Evolutionary conservation across 2,888 invertebrate genomes (phyloP), one percentile per base, ranked within the genome.

Genomic region (Prosopocoilus inquinatus): DNA sequence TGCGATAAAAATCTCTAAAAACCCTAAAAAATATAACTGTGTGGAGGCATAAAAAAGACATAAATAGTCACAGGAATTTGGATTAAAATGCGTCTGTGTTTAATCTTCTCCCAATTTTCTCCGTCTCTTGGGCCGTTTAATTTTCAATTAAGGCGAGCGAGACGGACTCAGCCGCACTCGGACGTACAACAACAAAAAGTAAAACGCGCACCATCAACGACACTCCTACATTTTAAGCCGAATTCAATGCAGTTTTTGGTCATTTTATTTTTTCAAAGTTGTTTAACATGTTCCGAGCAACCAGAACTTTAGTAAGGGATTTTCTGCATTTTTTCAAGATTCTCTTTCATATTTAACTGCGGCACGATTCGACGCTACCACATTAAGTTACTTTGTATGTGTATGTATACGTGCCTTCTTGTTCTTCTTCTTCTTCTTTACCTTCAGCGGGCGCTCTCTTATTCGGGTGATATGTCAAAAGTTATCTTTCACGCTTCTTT

Each of bases 181-280:
- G 35, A 50, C 50, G 47, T 47, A 45, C 52, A 46, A 51, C 47
- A 49, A 11, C 15, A 41, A 41, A 41, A 41, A 16, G 41, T 13
- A 41, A 41, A 13, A 41, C 13, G 12, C 45, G 54, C 47, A 55
- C 50, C 20, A 28, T 28, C 61, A 56, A 39, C 55, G 63, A 61
- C 63, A 63, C 63, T 61, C 63, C 63, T 61, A 63, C 63, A 57
- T 61, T 61, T 55, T 60, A 61, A 61, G 58, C 59, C 58, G 63
- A 63, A 61, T 63, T 63, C 63, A 58, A 60, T 60, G 63, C 59
- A 53, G 20, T 60, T 63, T 60, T 63, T 58, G 53, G 57, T 55
- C 53, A 57, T 57, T 63, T 63, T 60, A 51, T 15, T 44, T 51
- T 45, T 51, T 47, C 55, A 39, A 57, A 57, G 55, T 61, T 59